Percentiles rank a stretch among this genome's conserved stretches.
Evolutionary conservation across 2,113 vertebrate species (phyloP).

Genomic region (Himantopus leucocephalus): DNA sequence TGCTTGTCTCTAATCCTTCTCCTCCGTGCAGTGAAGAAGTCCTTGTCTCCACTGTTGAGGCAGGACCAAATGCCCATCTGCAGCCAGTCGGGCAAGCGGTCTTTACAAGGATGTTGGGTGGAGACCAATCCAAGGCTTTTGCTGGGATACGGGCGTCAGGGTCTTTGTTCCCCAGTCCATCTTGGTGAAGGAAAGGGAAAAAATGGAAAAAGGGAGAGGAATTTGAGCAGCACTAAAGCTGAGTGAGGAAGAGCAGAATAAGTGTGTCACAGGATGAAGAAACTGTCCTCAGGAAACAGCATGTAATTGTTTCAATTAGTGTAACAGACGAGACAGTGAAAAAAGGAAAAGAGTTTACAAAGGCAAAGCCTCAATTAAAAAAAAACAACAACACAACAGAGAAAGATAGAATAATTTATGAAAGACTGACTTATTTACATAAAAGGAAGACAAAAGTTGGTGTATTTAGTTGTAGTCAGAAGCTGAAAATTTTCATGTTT

Average conservation of each 20-base stretch:
- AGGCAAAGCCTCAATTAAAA: not conserved
- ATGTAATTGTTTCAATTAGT: not conserved
- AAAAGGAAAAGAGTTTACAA: not conserved
- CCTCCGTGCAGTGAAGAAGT: not conserved
- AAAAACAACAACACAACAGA: not conserved
- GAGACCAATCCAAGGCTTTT: not conserved
- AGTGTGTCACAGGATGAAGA: not conserved
- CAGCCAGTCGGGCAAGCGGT: not conserved
- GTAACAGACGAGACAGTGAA: not conserved
- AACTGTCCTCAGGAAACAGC: not conserved
- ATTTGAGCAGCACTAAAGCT: not conserved
- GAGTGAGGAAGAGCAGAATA: not conserved
- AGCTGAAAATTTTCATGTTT: not conserved
- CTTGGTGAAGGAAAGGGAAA: not conserved
- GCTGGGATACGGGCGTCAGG: fast-evolving
- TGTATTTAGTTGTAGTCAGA: not conserved
- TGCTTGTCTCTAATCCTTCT: not conserved
- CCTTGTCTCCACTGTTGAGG: not conserved
- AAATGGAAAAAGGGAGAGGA: not conserved
- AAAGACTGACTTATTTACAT: not conserved
- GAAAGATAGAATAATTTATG: not conserved
- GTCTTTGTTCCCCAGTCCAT: not conserved
- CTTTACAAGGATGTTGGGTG: not conserved
- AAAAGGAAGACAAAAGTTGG: not conserved
- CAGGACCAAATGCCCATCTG: not conserved